Evolutionary conservation across 2,888 invertebrate genomes (phyloP).

Genomic region (Euzophera pinguis): DNA sequence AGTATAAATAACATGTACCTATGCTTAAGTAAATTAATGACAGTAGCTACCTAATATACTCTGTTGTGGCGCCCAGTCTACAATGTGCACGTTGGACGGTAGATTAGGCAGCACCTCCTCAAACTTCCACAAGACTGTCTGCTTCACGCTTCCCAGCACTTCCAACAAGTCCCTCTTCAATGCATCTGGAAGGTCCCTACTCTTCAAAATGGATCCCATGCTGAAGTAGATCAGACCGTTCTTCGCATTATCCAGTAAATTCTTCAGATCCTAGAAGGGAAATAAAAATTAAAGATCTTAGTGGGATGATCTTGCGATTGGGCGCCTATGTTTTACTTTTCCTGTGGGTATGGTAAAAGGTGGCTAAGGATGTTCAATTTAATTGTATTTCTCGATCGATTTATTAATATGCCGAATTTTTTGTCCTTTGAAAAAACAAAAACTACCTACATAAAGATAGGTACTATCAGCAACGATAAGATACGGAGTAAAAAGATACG

Average conservation of each 20-base stretch:
- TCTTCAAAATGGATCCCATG: constrained; percentile 40
- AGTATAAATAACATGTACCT: no score
- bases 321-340: no score
- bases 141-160: constrained; percentile 46
- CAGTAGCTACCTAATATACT: constrained; percentile 48
- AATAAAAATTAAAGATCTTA: neutral
- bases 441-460: no score
- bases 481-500: no score
- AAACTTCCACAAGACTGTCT: constrained; percentile 61
- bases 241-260: constrained; percentile 32
- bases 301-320: no score
- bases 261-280: constrained; percentile 29
- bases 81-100: constrained; percentile 51
- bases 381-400: no score
- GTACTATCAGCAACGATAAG: no score
- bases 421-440: no score
- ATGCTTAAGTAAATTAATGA: neutral
- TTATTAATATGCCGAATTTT: no score
- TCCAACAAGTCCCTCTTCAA: constrained; percentile 38
- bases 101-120: constrained; percentile 42
- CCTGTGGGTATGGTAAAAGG: no score
- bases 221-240: constrained; percentile 45
- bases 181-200: constrained; percentile 31
- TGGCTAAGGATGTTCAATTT: no score
- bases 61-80: constrained; percentile 59